Percentiles rank a stretch among this genome's conserved stretches.
These are phyloP conservation scores for Casuarius casuarius DNA, from an alignment of 2,113 vertebrate genomes.

Conservation along the genomic window DNA sequence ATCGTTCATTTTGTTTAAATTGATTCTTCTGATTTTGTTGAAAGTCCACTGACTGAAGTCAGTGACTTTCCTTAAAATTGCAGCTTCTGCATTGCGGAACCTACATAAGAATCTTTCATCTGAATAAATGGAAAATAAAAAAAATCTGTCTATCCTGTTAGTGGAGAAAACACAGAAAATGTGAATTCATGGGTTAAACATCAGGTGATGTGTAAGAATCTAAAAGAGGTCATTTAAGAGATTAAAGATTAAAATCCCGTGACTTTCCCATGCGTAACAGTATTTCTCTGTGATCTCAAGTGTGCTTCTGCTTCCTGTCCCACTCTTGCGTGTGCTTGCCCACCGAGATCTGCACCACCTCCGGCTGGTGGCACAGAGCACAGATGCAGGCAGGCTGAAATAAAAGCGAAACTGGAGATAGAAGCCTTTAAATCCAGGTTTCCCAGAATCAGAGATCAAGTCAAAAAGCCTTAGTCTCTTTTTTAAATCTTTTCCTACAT, in stretches of 20 bases:
- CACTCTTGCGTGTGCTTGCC: not conserved
- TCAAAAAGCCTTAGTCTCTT: not conserved
- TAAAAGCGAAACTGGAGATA: not conserved
- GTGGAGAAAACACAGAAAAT: not conserved
- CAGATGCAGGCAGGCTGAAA: not conserved
- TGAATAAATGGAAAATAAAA: not conserved
- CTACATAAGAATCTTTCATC: not conserved
- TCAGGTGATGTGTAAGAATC: not conserved
- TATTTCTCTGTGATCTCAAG: not conserved
- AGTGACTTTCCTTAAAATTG: not conserved
- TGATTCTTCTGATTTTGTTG: not conserved
- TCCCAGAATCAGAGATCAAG: not conserved
- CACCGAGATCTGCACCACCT: not conserved
- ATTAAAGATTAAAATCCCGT: not conserved
- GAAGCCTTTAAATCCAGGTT: not conserved
- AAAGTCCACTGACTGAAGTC: not conserved
- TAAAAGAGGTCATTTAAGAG: not conserved
- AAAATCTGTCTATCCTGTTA: not conserved
- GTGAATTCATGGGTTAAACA: not conserved
- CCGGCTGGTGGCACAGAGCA: too few species aligned
- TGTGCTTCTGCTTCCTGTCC: not conserved
- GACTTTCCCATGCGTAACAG: not conserved
- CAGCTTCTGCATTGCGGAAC: not conserved
- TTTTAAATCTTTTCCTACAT: not conserved
- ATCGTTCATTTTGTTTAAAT: rapidly evolving